phyloP scores from a whole-genome alignment of 2,888 invertebrate genomes.

The Cheilosia grossa region DNA sequence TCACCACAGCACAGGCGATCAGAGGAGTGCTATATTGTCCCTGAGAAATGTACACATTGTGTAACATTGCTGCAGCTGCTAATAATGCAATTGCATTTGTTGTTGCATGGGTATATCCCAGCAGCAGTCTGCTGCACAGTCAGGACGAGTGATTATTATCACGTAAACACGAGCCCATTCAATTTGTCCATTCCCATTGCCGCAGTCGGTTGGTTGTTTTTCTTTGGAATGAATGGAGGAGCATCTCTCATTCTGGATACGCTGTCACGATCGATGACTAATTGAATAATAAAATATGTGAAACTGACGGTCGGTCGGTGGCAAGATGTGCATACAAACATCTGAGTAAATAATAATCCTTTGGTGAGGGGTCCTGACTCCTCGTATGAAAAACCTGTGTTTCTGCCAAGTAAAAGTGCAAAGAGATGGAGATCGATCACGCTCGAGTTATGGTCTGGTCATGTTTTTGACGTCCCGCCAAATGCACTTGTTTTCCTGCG shows the following conservation, averaged over 20 bases:
- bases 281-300: constrained; percentile 46
- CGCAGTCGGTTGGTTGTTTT: neutral
- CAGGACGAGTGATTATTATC: constrained; percentile 48
- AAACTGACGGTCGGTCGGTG: constrained; percentile 15
- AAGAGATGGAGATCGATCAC: no score
- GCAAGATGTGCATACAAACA: constrained; percentile 6
- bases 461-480: no score
- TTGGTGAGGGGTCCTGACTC: constrained; percentile 12
- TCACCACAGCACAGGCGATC: neutral
- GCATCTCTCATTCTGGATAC: neutral
- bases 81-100: constrained; percentile 21
- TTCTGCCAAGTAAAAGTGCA: no score
- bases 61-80: neutral
- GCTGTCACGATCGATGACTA: constrained; percentile 34
- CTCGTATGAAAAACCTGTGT: neutral
- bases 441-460: no score
- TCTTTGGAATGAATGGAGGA: constrained; percentile 12
- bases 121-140: neutral
- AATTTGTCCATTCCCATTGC: constrained; percentile 25
- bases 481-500: no score
- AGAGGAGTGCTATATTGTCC: neutral
- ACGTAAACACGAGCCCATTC: constrained; percentile 56
- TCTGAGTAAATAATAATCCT: constrained; percentile 11
- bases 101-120: neutral
- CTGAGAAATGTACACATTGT: neutral